phyloP scores from a whole-genome alignment of 2,113 vertebrate genomes.

The Nanger granti region DNA sequence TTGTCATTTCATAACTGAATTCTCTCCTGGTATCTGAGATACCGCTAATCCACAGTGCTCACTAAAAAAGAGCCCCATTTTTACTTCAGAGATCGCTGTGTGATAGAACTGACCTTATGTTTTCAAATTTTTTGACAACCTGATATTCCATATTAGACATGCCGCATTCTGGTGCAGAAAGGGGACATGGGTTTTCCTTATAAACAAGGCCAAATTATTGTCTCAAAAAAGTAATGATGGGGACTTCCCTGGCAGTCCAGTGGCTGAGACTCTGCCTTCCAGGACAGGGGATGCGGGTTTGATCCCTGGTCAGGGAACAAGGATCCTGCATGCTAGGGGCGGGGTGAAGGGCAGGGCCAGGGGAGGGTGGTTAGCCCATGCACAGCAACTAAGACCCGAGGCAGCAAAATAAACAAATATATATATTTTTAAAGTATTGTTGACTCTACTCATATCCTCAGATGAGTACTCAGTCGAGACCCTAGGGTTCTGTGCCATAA shows the following conservation, averaged over 20 bases:
- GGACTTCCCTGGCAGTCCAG: neutral
- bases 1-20: neutral
- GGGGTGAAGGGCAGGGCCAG: rapidly evolving
- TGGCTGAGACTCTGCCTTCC: neutral
- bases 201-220: neutral
- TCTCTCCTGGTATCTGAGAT: neutral
- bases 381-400: neutral
- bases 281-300: neutral
- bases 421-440: neutral
- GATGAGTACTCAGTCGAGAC: neutral
- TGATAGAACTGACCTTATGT: neutral
- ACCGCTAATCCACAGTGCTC: neutral
- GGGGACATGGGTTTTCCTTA: neutral
- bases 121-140: neutral
- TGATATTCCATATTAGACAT: neutral
- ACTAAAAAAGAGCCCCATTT: neutral
- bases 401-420: neutral
- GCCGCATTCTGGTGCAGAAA: neutral
- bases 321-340: neutral
- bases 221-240: neutral
- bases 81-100: neutral
- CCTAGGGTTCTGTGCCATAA: neutral
- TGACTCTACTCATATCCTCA: neutral
- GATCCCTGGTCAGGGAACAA: neutral
- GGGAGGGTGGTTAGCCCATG: neutral